These are phyloP conservation scores for Drosophila maculinotata DNA, from an alignment of 2,888 invertebrate genomes.

Conservation along the genomic window DNA sequence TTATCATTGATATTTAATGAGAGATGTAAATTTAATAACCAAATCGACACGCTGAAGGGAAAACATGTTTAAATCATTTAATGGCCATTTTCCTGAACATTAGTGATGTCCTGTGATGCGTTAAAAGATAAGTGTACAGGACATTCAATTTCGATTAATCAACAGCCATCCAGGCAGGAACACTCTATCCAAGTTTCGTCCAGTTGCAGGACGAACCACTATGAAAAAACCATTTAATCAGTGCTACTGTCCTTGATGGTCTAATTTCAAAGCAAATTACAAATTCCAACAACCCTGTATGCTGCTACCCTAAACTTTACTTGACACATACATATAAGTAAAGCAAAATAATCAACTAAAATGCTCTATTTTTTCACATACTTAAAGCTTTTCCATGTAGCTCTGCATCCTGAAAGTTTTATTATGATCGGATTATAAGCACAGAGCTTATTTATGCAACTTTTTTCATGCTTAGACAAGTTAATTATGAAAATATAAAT, in stretches of 20 bases:
- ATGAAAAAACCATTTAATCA: slow-evolving; percentile 37
- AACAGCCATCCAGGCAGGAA: neutral
- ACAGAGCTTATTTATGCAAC: too few species aligned
- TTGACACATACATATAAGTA: too few species aligned
- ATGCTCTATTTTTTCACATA: too few species aligned
- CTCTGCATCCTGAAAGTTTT: too few species aligned
- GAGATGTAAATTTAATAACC: slow-evolving; percentile 16
- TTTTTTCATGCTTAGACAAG: too few species aligned
- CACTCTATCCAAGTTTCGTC: neutral
- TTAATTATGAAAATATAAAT: too few species aligned
- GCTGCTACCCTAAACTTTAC: too few species aligned
- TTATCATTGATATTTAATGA: slow-evolving; percentile 45
- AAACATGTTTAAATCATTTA: slow-evolving; percentile 7
- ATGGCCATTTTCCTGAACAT: neutral
- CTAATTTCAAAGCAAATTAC: slow-evolving; percentile 4
- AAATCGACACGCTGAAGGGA: neutral
- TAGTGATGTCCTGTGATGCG: neutral
- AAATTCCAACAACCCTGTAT: too few species aligned
- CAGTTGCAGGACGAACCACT: slow-evolving; percentile 24
- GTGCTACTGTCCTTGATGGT: slow-evolving; percentile 17
- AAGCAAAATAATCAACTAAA: too few species aligned
- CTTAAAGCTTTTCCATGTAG: too few species aligned
- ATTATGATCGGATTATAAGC: too few species aligned
- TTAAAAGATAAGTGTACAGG: too few species aligned
- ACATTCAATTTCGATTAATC: neutral